Evolutionary conservation across 2,113 vertebrate species (phyloP), one percentile per base, ranked within the genome.

Genomic region (Dasypus novemcinctus): DNA sequence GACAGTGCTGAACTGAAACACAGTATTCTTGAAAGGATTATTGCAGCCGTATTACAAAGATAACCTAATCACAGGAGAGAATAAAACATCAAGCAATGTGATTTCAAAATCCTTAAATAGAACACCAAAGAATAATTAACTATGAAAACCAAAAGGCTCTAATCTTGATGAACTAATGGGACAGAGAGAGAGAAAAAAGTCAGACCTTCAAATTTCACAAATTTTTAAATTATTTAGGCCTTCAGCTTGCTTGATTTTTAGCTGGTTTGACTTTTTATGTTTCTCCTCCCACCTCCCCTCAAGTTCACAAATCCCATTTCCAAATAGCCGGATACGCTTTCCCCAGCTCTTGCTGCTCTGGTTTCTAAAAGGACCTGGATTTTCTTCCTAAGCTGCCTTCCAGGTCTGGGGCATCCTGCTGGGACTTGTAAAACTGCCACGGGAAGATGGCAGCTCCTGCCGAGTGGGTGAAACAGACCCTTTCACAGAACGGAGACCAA

Each of bases 71-170:
- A 93, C 72, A 75, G 95, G 96, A 97, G 49, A 41, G 33, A 87
- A 71, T 69, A 61, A 90, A 86, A 97, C 81, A 95, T 63, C 81
- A 90, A 93, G 92, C 88, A 49, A 91, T 92, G 81, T 86, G 80
- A 93, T 95, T 95, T 94, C 74, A 92, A 96, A 96, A 76, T 82
- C n/a, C 93, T 83, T 91, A 91, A 95, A 95, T 0, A 84, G 86
- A 95, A 96, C 49, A 90, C 85, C 69, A 91, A 91, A 91, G 96
- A 95, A 95, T 82, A 87, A 94, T 96, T 91, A 95, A 87, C 85
- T 75, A 38, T 3, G 63, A 90, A 95, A 90, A 85, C 85, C 57
- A 33, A 86, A 96, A 93, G 88, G 31, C 78, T 83, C 63, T 92
- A 31, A 68, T 90, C 31, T 14, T 82, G 72, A 90, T 46, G 81